A percentile compares a stretch with the other conserved stretches of the same genome.
Conservation (phyloP, 2,113 vertebrate genomes). For the Sapajus apella region DNA sequence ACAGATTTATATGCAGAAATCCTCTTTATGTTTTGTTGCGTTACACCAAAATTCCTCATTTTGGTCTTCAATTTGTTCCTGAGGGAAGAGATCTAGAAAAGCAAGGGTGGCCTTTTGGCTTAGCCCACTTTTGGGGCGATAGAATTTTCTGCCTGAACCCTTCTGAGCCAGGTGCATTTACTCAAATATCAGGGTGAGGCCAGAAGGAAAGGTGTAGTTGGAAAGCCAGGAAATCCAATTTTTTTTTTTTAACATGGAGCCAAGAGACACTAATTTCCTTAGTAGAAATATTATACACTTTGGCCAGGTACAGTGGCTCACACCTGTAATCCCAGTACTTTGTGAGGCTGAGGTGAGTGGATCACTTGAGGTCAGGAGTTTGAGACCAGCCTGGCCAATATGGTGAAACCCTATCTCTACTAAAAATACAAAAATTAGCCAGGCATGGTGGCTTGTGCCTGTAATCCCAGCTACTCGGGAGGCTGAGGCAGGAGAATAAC, state of each 20-base stretch:
- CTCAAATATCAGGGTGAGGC: not conserved
- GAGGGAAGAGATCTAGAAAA: not conserved
- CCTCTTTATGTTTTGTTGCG: not conserved
- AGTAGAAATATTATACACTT: not conserved
- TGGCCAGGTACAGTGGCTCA: not conserved
- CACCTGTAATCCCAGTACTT: not conserved
- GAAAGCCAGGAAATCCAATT: not conserved
- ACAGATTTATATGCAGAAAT: constrained; percentile 16
- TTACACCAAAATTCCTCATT: not conserved
- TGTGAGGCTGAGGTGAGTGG: not conserved
- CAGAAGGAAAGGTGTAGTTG: not conserved
- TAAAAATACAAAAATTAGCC: not conserved
- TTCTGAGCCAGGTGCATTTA: not conserved
- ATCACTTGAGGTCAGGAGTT: not conserved
- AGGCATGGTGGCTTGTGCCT: not conserved
- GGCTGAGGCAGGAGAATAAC: not conserved
- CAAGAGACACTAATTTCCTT: constrained; percentile 34
- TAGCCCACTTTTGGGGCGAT: not conserved
- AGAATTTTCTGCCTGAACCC: not conserved
- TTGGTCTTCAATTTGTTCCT: not conserved
- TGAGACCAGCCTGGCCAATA: not conserved
- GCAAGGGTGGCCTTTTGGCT: not conserved
- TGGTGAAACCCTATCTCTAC: not conserved
- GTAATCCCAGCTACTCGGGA: not conserved
- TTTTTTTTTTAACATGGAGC: not conserved